Evolutionary conservation across 2,888 invertebrate genomes (phyloP).

Genomic region (Drosophila paucipuncta): DNA sequence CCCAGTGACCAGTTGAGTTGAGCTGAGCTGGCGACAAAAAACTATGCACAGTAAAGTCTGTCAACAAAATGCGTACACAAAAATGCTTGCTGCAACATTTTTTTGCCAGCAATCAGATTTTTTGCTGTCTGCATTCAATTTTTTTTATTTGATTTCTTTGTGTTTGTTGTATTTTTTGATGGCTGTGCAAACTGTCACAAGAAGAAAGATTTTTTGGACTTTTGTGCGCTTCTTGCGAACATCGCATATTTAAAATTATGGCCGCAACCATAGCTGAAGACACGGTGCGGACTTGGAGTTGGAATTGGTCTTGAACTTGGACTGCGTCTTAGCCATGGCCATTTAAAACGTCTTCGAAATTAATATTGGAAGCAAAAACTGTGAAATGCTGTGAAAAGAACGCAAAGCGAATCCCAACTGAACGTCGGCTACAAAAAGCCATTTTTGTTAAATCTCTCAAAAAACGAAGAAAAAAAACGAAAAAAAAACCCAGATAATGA

Average conservation of each 20-base stretch:
- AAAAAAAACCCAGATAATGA: conserved; percentile 62
- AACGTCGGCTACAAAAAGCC: conserved; percentile 58
- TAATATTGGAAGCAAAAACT: conserved; percentile 76
- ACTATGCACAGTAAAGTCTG: conserved; percentile 48
- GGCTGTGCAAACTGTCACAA: conserved; percentile 64
- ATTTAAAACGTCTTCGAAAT: conserved; percentile 81
- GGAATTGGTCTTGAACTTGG: conserved; percentile 45
- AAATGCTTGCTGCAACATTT: conserved; percentile 71
- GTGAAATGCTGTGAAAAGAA: conserved; percentile 80
- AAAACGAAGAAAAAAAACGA: conserved; percentile 44
- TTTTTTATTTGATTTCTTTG: conserved; percentile 28
- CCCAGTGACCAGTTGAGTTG: conserved; percentile 19
- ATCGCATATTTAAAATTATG: conserved; percentile 75
- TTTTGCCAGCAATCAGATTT: conserved; percentile 50
- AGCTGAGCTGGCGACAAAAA: conserved; percentile 46
- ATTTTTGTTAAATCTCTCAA: conserved; percentile 64
- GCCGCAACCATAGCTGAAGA: conserved; percentile 40
- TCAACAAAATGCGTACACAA: conserved; percentile 67
- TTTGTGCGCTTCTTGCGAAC: conserved; percentile 32
- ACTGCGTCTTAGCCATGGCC: conserved; percentile 64
- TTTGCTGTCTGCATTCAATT: conserved; percentile 45
- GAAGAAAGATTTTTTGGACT: conserved; percentile 50
- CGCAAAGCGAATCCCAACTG: conserved; percentile 62
- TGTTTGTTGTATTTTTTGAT: conserved; percentile 12
- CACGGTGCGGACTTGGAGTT: conserved; percentile 15